Evolutionary conservation across 2,888 invertebrate genomes (phyloP).

Genomic region (Seladonia tumulorum): DNA sequence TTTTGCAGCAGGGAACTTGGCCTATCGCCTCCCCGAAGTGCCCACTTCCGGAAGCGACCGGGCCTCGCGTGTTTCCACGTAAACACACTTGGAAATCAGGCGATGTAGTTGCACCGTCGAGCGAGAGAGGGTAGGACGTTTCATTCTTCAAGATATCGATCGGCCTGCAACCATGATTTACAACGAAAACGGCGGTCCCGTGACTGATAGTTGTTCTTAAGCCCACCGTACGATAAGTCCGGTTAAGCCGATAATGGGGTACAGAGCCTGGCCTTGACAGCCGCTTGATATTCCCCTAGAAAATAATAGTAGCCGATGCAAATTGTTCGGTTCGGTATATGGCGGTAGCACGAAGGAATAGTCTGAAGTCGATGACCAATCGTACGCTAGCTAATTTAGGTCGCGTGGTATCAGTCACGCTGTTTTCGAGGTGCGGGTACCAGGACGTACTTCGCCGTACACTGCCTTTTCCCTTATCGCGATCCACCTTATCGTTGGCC

Average conservation of each 20-base stretch:
- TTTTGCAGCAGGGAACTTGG: conserved; percentile 51
- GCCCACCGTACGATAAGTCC: neutral
- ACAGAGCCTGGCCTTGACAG: neutral
- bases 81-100: conserved; percentile 41
- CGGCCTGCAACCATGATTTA: conserved; percentile 13
- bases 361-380: conserved; percentile 48
- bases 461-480: conserved; percentile 52
- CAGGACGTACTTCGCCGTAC: conserved; percentile 48
- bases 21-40: conserved; percentile 63
- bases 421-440: conserved; percentile 49
- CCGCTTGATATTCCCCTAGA: neutral
- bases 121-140: neutral
- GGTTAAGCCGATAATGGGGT: neutral
- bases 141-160: conserved; percentile 29
- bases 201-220: neutral
- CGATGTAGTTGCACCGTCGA: neutral
- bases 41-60: conserved; percentile 63
- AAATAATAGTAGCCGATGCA: neutral
- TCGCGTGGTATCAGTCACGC: conserved; percentile 48
- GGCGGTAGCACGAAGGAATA: neutral
- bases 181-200: conserved; percentile 19
- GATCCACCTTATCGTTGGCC: conserved; percentile 60
- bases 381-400: conserved; percentile 49
- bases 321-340: neutral
- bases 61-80: conserved; percentile 50